Evolutionary conservation across 2,797 vertebrate species (phyloP), one percentile per base, ranked within the genome.

Genomic region (Microctenopoma steveboyesi): DNA sequence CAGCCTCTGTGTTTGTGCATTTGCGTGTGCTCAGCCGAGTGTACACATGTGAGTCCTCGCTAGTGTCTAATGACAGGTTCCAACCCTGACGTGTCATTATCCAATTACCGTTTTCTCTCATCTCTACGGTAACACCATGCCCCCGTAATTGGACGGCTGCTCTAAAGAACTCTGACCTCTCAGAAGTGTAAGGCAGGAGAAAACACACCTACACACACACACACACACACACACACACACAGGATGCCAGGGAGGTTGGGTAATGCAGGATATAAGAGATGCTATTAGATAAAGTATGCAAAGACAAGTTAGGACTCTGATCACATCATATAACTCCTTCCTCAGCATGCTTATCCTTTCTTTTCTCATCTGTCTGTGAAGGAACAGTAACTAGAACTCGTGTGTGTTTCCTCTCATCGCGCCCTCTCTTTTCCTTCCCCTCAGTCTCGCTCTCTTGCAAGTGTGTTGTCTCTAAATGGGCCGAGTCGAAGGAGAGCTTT

Each of bases 51-150:
- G 39, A 46, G 33, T 69, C 78, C 74, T 68, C 51, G 46, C 52
- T 12, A 86, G 82, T 79, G 72, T 87, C 82, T 92, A 92, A 92
- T 92, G 81, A 89, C 83, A 87, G 91, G 87, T 84, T 93, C 63
- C 67, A 82, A 66, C 69, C 56, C 86, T 69, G 71, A 89, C 75
- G 82, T 91, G 87, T 90, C 83, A 91, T 93, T 90, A 92, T 92
- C 89, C 89, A 90, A 92, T 93, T 93, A 90, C 88, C 78, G 88
- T 84, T 86, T 90, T 89, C 90, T 91, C 78, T 89, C 89, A 91
- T 92, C 85, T 92, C 87, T 82, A 82, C 73, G 75, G 86, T 82
- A 89, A 89, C 90, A 72, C 81, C 73, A 72, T 84, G 82, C 79
- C 59, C 85, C 68, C 54, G 57, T 87, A 87, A 90, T 90, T 89